Conservation (phyloP, 2,797 vertebrate genomes). For the Morus bassanus region DNA sequence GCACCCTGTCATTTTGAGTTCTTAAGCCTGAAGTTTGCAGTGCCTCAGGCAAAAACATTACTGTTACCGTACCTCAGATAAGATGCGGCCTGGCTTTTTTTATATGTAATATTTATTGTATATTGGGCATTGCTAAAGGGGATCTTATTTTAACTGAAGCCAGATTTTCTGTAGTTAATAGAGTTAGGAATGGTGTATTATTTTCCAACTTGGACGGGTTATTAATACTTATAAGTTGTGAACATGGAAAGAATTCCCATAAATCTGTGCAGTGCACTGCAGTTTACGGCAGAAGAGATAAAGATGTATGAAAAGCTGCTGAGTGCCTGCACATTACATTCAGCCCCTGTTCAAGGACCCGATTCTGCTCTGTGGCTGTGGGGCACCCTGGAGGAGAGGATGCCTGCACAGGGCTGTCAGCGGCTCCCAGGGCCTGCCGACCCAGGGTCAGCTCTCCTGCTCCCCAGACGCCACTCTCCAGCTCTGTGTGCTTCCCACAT, state of each 20-base stretch:
- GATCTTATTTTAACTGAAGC: slow-evolving; percentile 71
- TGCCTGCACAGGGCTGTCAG: background rate
- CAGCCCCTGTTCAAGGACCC: background rate
- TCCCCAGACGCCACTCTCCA: background rate
- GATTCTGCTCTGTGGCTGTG: background rate
- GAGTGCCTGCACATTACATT: background rate
- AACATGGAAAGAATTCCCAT: slow-evolving; percentile 71
- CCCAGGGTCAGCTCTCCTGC: background rate
- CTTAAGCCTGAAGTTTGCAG: slow-evolving; percentile 52
- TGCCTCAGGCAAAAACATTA: slow-evolving; percentile 61
- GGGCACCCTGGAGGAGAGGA: background rate
- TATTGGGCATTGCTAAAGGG: slow-evolving; percentile 66
- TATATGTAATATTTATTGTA: slow-evolving; percentile 54
- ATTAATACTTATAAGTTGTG: slow-evolving; percentile 66
- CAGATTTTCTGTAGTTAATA: slow-evolving; percentile 71
- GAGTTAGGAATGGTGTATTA: slow-evolving; percentile 73
- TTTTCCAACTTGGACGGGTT: slow-evolving; percentile 69
- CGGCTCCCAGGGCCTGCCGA: fast-evolving
- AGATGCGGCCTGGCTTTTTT: slow-evolving; percentile 54
- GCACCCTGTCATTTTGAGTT: slow-evolving; percentile 65
- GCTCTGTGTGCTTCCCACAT: background rate
- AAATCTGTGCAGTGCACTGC: slow-evolving; percentile 49
- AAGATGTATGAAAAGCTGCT: slow-evolving; percentile 50
- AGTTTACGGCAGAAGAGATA: slow-evolving; percentile 38
- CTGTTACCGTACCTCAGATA: slow-evolving; percentile 53